Evolutionary conservation across 2,888 invertebrate species (phyloP).

Genomic region (Ochlodes sylvanus): DNA sequence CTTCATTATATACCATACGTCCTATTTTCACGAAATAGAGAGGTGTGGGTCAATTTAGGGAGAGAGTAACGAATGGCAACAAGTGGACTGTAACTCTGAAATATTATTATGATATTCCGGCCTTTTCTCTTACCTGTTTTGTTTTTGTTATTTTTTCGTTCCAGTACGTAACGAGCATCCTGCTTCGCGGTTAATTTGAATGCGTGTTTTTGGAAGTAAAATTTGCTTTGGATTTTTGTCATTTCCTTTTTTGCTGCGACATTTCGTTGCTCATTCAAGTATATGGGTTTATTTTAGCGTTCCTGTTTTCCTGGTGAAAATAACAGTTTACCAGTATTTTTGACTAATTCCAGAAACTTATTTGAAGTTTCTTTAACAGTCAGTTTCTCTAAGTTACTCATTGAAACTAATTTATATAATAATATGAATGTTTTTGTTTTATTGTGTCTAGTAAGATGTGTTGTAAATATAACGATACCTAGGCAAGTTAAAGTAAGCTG

Average conservation of each 20-base stretch:
- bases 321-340: slow-evolving; percentile 14
- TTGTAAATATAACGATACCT: too few species aligned
- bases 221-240: slow-evolving; percentile 64
- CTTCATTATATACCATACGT: not conserved
- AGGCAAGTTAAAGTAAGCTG: too few species aligned
- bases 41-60: slow-evolving; percentile 46
- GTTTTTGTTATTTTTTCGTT: slow-evolving; percentile 64
- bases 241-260: slow-evolving; percentile 50
- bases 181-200: slow-evolving; percentile 76
- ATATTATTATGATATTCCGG: slow-evolving; percentile 68
- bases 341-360: not conserved
- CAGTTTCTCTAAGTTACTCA: not conserved
- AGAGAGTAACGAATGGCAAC: slow-evolving; percentile 54
- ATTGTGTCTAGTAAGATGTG: too few species aligned
- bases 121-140: slow-evolving; percentile 66
- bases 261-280: slow-evolving; percentile 40
- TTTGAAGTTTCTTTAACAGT: not conserved
- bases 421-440: too few species aligned
- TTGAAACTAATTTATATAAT: not conserved
- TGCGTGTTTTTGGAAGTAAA: slow-evolving; percentile 71
- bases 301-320: slow-evolving; percentile 22
- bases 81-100: slow-evolving; percentile 64
- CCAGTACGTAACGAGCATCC: slow-evolving; percentile 73
- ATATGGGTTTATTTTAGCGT: slow-evolving; percentile 23
- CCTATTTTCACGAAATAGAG: slow-evolving; percentile 28